Conservation (phyloP, 1,140 invertebrate genomes). For the Hycleus cichorii region DNA sequence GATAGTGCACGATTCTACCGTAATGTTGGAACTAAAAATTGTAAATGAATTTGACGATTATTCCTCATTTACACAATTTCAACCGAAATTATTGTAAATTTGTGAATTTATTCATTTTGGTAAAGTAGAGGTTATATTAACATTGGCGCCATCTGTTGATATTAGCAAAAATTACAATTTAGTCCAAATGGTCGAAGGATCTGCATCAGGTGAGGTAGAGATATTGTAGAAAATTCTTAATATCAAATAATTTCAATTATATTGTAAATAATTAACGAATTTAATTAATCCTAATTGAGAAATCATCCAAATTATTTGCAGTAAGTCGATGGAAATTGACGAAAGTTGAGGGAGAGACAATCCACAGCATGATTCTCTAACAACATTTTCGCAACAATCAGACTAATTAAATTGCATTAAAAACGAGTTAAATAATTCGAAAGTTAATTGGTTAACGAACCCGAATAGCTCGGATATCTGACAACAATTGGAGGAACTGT, state of each 20-base stretch:
- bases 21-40: too few species aligned
- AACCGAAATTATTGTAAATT: too few species aligned
- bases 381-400: too few species aligned
- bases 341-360: constrained; percentile 24
- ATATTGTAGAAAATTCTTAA: neutral
- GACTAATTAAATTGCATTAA: too few species aligned
- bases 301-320: neutral
- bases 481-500: too few species aligned
- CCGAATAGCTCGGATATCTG: too few species aligned
- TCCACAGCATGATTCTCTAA: constrained; percentile 1
- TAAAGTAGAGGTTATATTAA: neutral
- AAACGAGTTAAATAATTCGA: too few species aligned
- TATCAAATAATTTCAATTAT: neutral
- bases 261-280: neutral
- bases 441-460: too few species aligned
- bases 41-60: too few species aligned
- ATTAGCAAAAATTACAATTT: neutral
- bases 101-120: too few species aligned
- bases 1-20: too few species aligned
- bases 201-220: constrained; percentile 6
- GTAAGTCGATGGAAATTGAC: neutral
- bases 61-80: too few species aligned
- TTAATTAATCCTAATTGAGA: neutral
- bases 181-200: neutral
- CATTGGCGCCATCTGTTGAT: constrained; percentile 7